Percentiles rank a stretch among this genome's conserved stretches.
Evolutionary conservation across 1,140 invertebrate genomes (phyloP).

Genomic region (Zaprionus ghesquierei): DNA sequence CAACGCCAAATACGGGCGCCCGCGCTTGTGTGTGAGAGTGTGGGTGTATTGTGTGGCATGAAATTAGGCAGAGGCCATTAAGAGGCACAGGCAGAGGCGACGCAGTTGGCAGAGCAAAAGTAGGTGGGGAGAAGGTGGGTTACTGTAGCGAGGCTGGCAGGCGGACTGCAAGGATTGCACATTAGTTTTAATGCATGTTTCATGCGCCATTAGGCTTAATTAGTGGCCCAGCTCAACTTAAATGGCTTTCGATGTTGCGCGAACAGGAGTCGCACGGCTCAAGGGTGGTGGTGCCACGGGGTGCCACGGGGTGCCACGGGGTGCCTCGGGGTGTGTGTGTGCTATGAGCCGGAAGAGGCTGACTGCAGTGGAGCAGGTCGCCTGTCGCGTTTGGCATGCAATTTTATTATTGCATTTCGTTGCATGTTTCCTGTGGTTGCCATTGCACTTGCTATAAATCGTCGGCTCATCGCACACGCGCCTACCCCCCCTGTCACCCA

Average conservation of each 20-base stretch:
- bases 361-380: not conserved
- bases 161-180: slow-evolving; percentile 55
- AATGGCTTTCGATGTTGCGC: slow-evolving; percentile 60
- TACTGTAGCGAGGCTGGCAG: not conserved
- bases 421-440: slow-evolving; percentile 33
- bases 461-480: slow-evolving; percentile 21
- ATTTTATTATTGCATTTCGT: slow-evolving; percentile 49
- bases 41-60: slow-evolving; percentile 48
- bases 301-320: not conserved
- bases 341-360: not conserved
- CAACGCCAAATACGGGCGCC: not conserved
- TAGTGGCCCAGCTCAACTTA: slow-evolving; percentile 58
- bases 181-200: slow-evolving; percentile 81
- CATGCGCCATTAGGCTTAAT: slow-evolving; percentile 80
- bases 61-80: slow-evolving; percentile 69
- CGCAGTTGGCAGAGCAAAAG: not conserved
- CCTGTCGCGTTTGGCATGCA: slow-evolving; percentile 44
- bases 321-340: too few relatives aligned
- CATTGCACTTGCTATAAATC: slow-evolving; percentile 51
- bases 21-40: not conserved
- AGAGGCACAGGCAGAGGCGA: slow-evolving; percentile 9
- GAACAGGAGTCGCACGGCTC: not conserved
- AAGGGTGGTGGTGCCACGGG: not conserved
- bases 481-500: not conserved
- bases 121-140: not conserved